Evolutionary conservation across 2,888 invertebrate genomes (phyloP).

Genomic region (Thumatha senex): DNA sequence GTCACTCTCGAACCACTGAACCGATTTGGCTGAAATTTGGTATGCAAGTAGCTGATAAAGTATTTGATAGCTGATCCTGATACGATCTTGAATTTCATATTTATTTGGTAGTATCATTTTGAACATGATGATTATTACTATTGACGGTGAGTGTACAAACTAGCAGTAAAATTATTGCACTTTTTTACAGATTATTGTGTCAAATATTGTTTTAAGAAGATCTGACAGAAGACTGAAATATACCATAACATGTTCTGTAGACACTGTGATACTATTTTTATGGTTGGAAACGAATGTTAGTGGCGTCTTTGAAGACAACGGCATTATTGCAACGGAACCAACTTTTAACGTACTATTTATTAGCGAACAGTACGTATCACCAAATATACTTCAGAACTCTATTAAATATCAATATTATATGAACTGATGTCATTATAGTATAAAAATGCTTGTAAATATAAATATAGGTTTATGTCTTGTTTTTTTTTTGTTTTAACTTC

Average conservation of each 20-base stretch:
- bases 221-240: conserved; percentile 36
- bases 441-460: background rate
- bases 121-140: no score
- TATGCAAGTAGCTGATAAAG: no score
- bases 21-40: no score
- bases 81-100: no score
- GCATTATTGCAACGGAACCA: conserved; percentile 81
- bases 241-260: conserved; percentile 56
- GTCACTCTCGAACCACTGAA: no score
- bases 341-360: conserved; percentile 41
- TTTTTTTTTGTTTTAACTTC: no score
- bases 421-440: conserved; percentile 35
- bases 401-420: conserved; percentile 64
- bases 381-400: conserved; percentile 46
- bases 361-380: conserved; percentile 38
- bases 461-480: background rate
- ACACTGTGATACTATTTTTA: conserved; percentile 86
- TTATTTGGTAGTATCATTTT: no score
- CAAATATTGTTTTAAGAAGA: conserved; percentile 25
- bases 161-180: background rate
- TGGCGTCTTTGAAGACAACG: conserved; percentile 91
- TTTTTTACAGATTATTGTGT: conserved; percentile 55
- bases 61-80: no score
- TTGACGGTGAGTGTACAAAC: no score
- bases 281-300: conserved; percentile 85